Conservation (phyloP, 2,888 invertebrate genomes). For the Drosophila testacea region DNA sequence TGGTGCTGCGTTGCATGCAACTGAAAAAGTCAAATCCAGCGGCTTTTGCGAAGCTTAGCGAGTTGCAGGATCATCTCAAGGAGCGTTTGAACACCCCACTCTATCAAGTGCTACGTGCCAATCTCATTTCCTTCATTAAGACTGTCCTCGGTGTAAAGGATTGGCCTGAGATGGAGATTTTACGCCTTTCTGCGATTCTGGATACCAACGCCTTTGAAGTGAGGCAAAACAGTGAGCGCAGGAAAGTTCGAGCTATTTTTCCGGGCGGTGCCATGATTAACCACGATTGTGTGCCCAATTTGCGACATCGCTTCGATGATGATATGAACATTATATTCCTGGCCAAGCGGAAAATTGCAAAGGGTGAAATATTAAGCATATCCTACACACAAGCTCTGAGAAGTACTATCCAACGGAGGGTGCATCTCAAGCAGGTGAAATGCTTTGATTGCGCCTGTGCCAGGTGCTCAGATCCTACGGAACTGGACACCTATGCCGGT, state of each 20-base stretch:
- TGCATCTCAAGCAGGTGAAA: conserved; percentile 88
- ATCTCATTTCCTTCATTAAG: conserved; percentile 88
- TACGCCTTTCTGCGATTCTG: conserved; percentile 88
- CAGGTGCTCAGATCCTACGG: conserved; percentile 90
- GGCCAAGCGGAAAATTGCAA: conserved; percentile 88
- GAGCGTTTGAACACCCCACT: conserved; percentile 87
- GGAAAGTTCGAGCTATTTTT: conserved; percentile 88
- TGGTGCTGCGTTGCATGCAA: conserved; percentile 88
- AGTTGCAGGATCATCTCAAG: conserved; percentile 86
- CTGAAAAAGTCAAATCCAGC: conserved; percentile 87
- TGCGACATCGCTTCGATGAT: conserved; percentile 89
- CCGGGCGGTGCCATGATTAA: conserved; percentile 89
- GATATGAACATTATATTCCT: conserved; percentile 88
- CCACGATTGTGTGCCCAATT: conserved; percentile 91
- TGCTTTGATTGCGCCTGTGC: conserved; percentile 89
- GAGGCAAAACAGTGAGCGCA: conserved; percentile 84
- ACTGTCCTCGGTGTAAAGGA: conserved; percentile 86
- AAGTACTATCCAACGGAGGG: conserved; percentile 89
- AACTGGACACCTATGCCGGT: conserved; percentile 88
- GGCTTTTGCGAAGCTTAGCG: conserved; percentile 70
- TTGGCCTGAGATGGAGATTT: conserved; percentile 87
- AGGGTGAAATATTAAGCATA: conserved; percentile 89
- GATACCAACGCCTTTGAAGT: conserved; percentile 91
- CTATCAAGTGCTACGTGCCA: conserved; percentile 87
- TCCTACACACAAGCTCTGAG: conserved; percentile 90